These are phyloP conservation scores for Centropus unirufus DNA, from an alignment of 2,113 vertebrate genomes.

Conservation along the genomic window DNA sequence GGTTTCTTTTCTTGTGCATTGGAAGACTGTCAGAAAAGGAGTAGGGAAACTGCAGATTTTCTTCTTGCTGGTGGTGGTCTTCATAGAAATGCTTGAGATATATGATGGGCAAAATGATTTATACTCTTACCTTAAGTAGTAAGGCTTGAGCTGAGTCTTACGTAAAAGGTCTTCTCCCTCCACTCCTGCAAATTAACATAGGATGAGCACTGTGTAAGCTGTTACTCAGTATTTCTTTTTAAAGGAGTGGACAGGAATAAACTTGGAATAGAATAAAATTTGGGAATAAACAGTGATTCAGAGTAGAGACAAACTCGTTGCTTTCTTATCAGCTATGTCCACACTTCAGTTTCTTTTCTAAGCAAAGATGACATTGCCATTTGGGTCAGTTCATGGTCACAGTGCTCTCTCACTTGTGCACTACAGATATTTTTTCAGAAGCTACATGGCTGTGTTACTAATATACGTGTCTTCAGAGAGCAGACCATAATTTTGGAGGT, in stretches of 20 bases:
- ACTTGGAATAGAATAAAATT: background rate
- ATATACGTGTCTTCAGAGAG: background rate
- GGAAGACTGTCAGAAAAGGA: background rate
- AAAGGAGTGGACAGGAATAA: background rate
- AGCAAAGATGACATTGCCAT: background rate
- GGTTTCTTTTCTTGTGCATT: background rate
- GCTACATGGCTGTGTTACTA: background rate
- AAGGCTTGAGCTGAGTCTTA: background rate
- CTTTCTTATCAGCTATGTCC: background rate
- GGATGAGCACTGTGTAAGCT: background rate
- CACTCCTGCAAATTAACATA: background rate
- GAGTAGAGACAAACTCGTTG: background rate
- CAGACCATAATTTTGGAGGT: background rate
- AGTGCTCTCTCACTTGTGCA: background rate
- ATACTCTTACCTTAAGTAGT: background rate
- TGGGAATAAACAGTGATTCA: background rate
- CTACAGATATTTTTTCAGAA: background rate
- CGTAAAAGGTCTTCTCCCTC: background rate
- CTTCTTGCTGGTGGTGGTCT: background rate
- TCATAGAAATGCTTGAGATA: background rate
- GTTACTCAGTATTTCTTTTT: background rate
- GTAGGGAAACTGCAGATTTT: background rate
- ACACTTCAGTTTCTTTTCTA: background rate
- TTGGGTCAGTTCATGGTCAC: background rate
- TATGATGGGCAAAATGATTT: background rate